Evolutionary conservation across 1,140 invertebrate genomes (phyloP), one percentile per base, ranked within the genome.

Genomic region (Anastatus disparis): DNA sequence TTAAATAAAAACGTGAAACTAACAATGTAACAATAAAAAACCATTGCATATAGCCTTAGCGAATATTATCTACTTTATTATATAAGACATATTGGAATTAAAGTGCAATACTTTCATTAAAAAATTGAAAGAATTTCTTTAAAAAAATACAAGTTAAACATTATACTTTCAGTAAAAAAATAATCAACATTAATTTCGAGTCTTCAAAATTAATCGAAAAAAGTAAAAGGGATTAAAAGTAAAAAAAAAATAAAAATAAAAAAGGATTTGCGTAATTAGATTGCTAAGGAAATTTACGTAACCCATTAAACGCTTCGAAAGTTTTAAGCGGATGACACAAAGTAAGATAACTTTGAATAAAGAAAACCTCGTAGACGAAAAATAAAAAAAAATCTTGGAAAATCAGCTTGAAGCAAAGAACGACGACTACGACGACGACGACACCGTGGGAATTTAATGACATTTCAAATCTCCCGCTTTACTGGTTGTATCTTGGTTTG

Each of bases 391-490:
- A 24, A 20, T 26, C 38, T 59, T 17, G 22, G 38, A 10, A n/a
- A 59, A 59, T 59, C 56, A 59, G n/a, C n/a, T 38, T 59, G n/a
- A 42, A n/a, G 10, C 20, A n/a, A 56, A 35, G 53, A 24, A 56
- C 31, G 13, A 35, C 53, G 31, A 31, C n/a, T n/a, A n/a, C 27
- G 29, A 10, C 4, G 31, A 56, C 27, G 56, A n/a, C 56, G 31
- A 59, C 56, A 38, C 38, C 31, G 22, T 59, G 56, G 56, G 56
- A 70, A 74, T 71, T 77, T 79, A 80, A 80, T 72, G 77, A 79
- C 74, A 77, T 73, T 76, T 75, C 76, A 77, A 78, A 79, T 74
- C 72, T 80, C 72, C 76, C 77, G 76, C 76, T 79, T 80, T 78
- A 78, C 71, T 74, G 73, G 75, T 20, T 3, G 6, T 20, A 38